A percentile compares a stretch with the other conserved stretches of the same genome.
These are phyloP conservation scores for Osmerus eperlanus DNA, from an alignment of 2,113 vertebrate species.

Conservation along the genomic window DNA sequence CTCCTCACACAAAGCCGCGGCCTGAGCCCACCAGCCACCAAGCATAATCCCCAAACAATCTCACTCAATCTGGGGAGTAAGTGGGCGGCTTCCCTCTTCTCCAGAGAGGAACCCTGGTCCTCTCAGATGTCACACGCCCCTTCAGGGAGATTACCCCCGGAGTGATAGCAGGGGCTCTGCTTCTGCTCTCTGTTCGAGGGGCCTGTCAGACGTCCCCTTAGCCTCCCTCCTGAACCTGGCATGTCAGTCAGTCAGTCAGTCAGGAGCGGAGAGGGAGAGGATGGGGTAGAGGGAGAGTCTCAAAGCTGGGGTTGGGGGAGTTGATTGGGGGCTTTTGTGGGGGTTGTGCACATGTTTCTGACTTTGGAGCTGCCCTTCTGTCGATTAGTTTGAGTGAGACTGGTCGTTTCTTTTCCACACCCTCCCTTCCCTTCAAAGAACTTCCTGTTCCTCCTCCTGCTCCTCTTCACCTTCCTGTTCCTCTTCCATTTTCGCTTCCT, in stretches of 20 bases:
- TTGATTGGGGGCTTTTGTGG: constrained; percentile 25
- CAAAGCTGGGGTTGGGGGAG: constrained; percentile 38
- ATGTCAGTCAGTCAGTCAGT: neutral
- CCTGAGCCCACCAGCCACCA: constrained; percentile 54
- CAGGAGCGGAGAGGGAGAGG: neutral
- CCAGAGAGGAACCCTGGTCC: constrained; percentile 29
- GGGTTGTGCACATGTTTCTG: constrained; percentile 39
- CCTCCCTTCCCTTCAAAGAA: neutral
- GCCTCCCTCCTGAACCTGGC: too few species aligned
- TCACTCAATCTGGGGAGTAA: constrained; percentile 67
- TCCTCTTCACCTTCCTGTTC: too few species aligned
- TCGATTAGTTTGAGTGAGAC: neutral
- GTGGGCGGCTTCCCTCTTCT: constrained; percentile 64
- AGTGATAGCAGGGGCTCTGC: constrained; percentile 5
- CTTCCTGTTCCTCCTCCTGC: too few species aligned
- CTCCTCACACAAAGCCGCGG: constrained; percentile 47
- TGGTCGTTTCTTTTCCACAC: neutral
- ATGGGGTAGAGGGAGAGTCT: constrained; percentile 47
- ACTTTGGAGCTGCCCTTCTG: constrained; percentile 23
- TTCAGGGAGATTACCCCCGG: constrained; percentile 12
- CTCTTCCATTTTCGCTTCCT: too few species aligned
- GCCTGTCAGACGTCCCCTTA: too few species aligned
- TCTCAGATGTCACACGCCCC: constrained; percentile 19
- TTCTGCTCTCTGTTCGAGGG: too few species aligned
- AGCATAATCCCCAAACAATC: constrained; percentile 72